Evolutionary conservation across 2,797 vertebrate species (phyloP), one percentile per base, ranked within the genome.

Genomic region (Poecilia wingei): DNA sequence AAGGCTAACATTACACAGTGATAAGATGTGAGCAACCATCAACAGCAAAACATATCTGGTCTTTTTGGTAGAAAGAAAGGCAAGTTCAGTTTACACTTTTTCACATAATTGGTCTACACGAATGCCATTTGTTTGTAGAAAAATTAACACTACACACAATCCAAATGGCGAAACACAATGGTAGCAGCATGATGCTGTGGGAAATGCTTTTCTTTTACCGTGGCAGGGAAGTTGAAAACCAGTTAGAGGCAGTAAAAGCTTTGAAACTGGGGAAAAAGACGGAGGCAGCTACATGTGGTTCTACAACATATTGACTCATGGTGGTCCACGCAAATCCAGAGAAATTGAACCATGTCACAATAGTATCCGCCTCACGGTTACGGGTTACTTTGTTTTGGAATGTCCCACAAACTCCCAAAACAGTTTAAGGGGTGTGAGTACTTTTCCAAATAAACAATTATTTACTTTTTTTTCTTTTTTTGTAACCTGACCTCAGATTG

Each of bases 401-500:
- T 61, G 14, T 61, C 5, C 2, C 6, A 2, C 31, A 61, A 16
- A 36, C 7, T 64, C 61, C 7, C 33, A 20, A 64, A 36, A 36
- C 16, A 39, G 4, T 61, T 61, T 66, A 66, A 39, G 33, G 3
- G 18, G 39, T 69, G 33, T 68, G 66, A 70, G 13, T 28, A 45
- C 25, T 68, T 68, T 68, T 4, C 64, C 20, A 7, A 36, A 74
- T 41, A 0, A 20, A 6, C 33, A 28, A 55, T 8, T 76, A 5
- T 82, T 36, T 80, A 5, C 3, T 73, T 83, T 53, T 49, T 6
- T 1, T 51, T 22, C 0, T 1, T 53, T 25, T 22, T 25, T 22
- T 22, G 76, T 74, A 49, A 49, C 5, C 55, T 31, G 14, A 84
- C 31, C 66, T 70, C 22, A 20, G 22, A 31, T 73, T 66, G 75